Percentiles rank a stretch among this genome's conserved stretches.
These are phyloP conservation scores for Oreonectes daqikongensis DNA, from an alignment of 2,797 vertebrate genomes.

Conservation along the genomic window DNA sequence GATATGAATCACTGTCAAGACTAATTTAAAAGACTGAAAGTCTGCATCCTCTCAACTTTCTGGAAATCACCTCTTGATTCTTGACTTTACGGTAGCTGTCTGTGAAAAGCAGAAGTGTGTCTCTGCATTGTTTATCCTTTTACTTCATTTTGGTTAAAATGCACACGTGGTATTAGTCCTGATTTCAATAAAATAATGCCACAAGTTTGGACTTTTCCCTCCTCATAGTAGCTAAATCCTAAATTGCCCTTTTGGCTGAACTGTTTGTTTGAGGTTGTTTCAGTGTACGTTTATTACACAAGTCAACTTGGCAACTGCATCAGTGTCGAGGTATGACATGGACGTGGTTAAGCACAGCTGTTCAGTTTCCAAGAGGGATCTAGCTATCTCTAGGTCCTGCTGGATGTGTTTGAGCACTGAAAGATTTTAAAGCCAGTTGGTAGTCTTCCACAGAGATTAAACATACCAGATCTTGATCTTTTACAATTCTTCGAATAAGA, in stretches of 20 bases:
- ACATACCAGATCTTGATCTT: background rate
- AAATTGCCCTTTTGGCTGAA: background rate
- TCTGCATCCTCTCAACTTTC: background rate
- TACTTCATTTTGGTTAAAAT: background rate
- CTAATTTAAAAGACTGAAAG: background rate
- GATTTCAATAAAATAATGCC: background rate
- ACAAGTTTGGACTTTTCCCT: background rate
- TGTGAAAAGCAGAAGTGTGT: conserved; percentile 1
- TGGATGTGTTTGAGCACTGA: background rate
- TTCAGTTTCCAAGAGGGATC: background rate
- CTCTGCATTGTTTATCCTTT: background rate
- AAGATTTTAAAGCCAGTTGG: background rate
- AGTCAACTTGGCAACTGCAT: conserved; percentile 1
- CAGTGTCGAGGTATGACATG: background rate
- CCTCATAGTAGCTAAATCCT: background rate
- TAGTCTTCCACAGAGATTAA: background rate
- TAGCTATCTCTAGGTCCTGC: background rate
- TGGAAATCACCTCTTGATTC: conserved; percentile 4
- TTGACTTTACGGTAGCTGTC: background rate
- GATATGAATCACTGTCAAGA: too few species aligned
- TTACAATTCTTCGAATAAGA: background rate
- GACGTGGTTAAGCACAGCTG: background rate
- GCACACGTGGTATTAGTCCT: background rate
- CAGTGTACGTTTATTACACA: background rate
- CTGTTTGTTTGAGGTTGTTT: background rate